phyloP scores from a whole-genome alignment of 2,113 vertebrate genomes.

The Mirounga angustirostris region DNA sequence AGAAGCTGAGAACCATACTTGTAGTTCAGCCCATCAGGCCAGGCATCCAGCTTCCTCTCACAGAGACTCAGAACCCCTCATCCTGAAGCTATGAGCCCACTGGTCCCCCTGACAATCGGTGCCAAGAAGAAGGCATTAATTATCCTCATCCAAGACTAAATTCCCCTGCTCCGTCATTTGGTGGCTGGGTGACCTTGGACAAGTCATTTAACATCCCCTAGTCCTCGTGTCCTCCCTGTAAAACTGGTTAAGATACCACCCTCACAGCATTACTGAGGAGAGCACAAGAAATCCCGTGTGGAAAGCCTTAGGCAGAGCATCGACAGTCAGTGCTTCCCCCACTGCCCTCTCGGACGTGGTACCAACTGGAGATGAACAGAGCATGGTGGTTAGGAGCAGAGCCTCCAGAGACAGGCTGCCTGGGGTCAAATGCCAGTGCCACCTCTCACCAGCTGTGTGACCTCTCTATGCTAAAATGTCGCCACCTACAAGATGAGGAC shows the following conservation, averaged over 20 bases:
- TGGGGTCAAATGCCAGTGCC: neutral
- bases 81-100: neutral
- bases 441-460: neutral
- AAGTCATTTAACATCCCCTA: neutral
- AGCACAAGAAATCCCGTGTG: fast-evolving
- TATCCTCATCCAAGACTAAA: neutral
- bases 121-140: neutral
- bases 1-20: neutral
- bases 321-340: neutral
- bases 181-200: neutral
- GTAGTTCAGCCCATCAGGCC: neutral
- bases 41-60: neutral
- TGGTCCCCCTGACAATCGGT: neutral
- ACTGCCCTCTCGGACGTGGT: neutral
- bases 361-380: neutral
- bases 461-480: neutral
- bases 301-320: neutral
- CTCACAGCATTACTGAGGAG: neutral
- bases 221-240: neutral
- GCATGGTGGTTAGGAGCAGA: neutral
- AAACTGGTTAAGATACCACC: neutral
- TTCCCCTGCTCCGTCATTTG: neutral
- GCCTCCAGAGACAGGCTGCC: neutral
- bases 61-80: neutral
- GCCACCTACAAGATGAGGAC: neutral